phyloP scores from a whole-genome alignment of 2,113 vertebrate genomes.

The Nestor notabilis region DNA sequence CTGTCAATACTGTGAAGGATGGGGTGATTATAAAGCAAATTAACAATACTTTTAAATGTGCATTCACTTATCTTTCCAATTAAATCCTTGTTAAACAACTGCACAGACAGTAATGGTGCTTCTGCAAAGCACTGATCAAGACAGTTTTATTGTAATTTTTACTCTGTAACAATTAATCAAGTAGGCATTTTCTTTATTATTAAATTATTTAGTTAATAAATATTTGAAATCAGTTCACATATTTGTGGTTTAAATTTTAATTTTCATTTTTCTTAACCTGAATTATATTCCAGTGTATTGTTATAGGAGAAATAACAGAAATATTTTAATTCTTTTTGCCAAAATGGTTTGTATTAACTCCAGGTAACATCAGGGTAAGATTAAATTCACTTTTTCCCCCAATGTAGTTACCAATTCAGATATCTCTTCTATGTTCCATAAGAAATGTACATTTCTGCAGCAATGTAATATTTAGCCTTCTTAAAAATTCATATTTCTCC shows the following conservation, averaged over 20 bases:
- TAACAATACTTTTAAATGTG: constrained; percentile 92
- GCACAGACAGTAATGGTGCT: constrained; percentile 87
- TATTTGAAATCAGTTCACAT: constrained; percentile 75
- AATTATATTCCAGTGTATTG: background rate
- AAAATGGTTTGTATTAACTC: background rate
- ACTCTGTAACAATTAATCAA: constrained; percentile 88
- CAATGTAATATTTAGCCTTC: background rate
- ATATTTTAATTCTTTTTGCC: constrained; percentile 11
- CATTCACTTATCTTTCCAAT: constrained; percentile 93
- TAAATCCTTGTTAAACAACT: constrained; percentile 92
- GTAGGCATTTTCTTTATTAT: constrained; percentile 86
- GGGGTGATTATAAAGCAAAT: constrained; percentile 90
- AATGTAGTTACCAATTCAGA: background rate
- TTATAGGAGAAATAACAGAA: background rate
- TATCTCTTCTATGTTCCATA: background rate
- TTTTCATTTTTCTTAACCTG: constrained; percentile 59
- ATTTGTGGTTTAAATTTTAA: constrained; percentile 70
- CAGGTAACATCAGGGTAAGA: background rate
- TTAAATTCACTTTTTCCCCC: constrained; percentile 4
- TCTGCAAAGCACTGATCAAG: constrained; percentile 87
- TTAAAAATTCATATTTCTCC: background rate
- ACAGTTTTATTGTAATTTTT: constrained; percentile 90
- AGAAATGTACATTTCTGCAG: background rate
- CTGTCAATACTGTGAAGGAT: constrained; percentile 91
- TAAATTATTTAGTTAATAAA: constrained; percentile 89